These are phyloP conservation scores for Copsychus sechellarum DNA, from an alignment of 2,113 vertebrate genomes.

Conservation along the genomic window DNA sequence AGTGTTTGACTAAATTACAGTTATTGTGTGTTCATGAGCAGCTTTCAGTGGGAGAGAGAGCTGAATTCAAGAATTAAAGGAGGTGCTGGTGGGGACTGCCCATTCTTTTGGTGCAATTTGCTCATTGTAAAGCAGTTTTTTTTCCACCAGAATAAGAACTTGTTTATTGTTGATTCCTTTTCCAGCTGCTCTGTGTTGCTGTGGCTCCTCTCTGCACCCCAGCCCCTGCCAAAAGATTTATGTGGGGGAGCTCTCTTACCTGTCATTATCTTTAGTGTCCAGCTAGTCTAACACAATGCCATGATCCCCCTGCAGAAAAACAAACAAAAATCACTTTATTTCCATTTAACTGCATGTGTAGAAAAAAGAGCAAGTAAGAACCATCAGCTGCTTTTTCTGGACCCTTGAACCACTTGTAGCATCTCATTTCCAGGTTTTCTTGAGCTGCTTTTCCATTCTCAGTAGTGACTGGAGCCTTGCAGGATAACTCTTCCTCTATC, in stretches of 20 bases:
- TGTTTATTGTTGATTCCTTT: neutral
- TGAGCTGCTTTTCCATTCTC: neutral
- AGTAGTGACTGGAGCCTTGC: neutral
- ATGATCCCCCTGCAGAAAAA: neutral
- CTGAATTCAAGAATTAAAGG: neutral
- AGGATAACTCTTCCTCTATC: neutral
- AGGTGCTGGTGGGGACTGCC: neutral
- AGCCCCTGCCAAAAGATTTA: neutral
- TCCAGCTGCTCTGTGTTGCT: neutral
- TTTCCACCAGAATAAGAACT: neutral
- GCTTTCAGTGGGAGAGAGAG: neutral
- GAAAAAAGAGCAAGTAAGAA: neutral
- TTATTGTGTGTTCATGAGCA: neutral
- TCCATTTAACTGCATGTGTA: neutral
- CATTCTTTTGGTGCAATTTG: neutral
- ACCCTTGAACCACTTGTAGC: neutral
- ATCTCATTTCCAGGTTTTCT: neutral
- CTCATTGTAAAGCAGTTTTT: neutral
- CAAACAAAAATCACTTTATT: neutral
- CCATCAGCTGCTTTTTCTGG: neutral
- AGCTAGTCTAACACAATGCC: neutral
- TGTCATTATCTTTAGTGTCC: neutral
- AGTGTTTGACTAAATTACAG: neutral
- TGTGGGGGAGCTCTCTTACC: neutral
- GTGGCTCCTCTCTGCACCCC: neutral